Percentiles rank a stretch among this genome's conserved stretches.
These are phyloP conservation scores for Stercorarius parasiticus DNA, from an alignment of 2,113 vertebrate species.

Conservation along the genomic window DNA sequence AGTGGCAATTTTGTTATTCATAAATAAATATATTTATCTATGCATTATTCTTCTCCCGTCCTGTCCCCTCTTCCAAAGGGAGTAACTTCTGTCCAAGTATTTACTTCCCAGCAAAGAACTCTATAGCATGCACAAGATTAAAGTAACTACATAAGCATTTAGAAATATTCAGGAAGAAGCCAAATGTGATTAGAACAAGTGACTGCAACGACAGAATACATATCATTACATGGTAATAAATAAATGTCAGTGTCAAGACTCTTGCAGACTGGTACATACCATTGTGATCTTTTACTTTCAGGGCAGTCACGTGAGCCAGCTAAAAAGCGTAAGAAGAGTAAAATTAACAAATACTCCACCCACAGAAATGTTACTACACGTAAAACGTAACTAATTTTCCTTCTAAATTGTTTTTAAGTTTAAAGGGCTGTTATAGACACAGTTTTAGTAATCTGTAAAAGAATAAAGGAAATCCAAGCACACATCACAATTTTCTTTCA, in stretches of 20 bases:
- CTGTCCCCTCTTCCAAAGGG: neutral
- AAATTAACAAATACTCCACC: neutral
- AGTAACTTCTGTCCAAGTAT: neutral
- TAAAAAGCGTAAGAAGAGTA: conserved; percentile 55
- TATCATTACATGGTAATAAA: neutral
- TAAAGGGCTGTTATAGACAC: neutral
- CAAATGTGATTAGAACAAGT: neutral
- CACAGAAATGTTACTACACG: neutral
- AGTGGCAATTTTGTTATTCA: neutral
- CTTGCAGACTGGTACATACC: conserved; percentile 75
- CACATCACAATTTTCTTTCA: neutral
- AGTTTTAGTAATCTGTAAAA: neutral
- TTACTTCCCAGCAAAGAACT: neutral
- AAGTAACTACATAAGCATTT: neutral
- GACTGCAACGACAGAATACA: neutral
- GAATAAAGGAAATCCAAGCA: neutral
- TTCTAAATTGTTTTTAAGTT: neutral
- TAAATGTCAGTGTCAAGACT: neutral
- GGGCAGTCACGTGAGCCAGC: conserved; percentile 86
- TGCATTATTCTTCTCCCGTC: neutral
- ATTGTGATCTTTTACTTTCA: conserved; percentile 84
- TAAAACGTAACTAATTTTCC: neutral
- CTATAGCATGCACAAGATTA: neutral
- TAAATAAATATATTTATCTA: neutral
- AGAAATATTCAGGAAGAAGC: neutral